These are phyloP conservation scores for Macaca nemestrina DNA, from an alignment of 2,113 vertebrate genomes.

Conservation along the genomic window DNA sequence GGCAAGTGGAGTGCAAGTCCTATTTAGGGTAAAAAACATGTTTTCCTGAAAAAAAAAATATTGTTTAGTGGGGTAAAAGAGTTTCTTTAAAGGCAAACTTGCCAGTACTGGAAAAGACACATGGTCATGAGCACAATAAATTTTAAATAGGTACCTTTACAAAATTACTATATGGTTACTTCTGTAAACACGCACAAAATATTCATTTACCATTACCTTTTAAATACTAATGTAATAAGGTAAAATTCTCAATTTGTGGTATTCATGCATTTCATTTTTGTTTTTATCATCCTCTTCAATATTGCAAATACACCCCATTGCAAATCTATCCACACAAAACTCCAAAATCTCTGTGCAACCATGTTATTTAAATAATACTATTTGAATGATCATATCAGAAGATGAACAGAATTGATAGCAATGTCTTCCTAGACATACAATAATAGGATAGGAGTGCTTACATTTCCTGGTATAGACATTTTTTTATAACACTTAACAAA, in stretches of 20 bases:
- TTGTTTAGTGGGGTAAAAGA: background rate
- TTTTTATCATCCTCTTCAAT: background rate
- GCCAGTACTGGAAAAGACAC: background rate
- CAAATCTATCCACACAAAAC: slow-evolving; percentile 5
- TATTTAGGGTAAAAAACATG: background rate
- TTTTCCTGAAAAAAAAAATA: background rate
- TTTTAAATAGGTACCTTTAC: background rate
- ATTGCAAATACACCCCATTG: background rate
- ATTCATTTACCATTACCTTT: background rate
- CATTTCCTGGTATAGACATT: background rate
- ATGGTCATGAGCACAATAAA: background rate
- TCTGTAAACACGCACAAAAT: background rate
- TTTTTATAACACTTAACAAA: background rate
- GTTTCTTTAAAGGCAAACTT: background rate
- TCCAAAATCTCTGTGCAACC: background rate
- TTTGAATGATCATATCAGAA: slow-evolving; percentile 6
- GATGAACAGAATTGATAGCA: background rate
- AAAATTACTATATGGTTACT: background rate
- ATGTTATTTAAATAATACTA: slow-evolving; percentile 8
- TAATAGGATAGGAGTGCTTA: background rate
- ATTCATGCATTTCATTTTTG: background rate
- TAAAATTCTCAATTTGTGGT: background rate
- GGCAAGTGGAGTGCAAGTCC: background rate
- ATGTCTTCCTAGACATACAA: background rate
- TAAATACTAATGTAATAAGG: background rate